phyloP scores from a whole-genome alignment of 2,888 invertebrate species.

The Acronicta psi region DNA sequence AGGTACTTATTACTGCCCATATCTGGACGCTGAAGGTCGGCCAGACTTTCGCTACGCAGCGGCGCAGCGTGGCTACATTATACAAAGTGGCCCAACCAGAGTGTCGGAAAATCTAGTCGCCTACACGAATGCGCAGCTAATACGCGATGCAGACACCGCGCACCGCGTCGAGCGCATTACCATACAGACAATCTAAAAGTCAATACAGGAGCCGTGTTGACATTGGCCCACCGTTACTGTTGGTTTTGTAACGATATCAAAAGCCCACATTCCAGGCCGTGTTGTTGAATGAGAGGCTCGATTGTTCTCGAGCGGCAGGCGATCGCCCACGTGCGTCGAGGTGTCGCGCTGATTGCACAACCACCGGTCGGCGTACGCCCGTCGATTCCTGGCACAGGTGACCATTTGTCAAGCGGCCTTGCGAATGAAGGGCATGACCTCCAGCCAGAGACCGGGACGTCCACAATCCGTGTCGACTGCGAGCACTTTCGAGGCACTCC shows the following conservation, averaged over 20 bases:
- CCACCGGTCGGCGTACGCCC: slow-evolving; percentile 49
- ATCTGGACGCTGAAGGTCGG: slow-evolving; percentile 86
- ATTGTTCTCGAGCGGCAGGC: slow-evolving; percentile 77
- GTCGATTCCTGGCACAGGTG: slow-evolving; percentile 71
- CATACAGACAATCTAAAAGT: slow-evolving; percentile 77
- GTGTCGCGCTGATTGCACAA: slow-evolving; percentile 80
- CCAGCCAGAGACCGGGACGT: slow-evolving; percentile 49
- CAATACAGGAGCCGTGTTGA: slow-evolving; percentile 81
- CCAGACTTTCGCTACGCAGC: slow-evolving; percentile 84
- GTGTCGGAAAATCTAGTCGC: slow-evolving; percentile 83
- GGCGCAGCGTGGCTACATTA: slow-evolving; percentile 70
- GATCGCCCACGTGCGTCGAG: slow-evolving; percentile 72
- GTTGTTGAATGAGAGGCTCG: slow-evolving; percentile 76
- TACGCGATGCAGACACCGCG: slow-evolving; percentile 66
- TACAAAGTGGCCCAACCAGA: slow-evolving; percentile 77
- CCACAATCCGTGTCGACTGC: slow-evolving; percentile 60
- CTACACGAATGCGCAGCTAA: slow-evolving; percentile 75
- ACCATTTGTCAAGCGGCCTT: slow-evolving; percentile 73
- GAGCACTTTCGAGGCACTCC: slow-evolving; percentile 30
- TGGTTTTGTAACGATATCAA: slow-evolving; percentile 85
- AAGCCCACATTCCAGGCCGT: slow-evolving; percentile 82
- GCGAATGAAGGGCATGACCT: slow-evolving; percentile 65
- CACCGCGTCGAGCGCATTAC: slow-evolving; percentile 68
- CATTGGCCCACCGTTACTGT: slow-evolving; percentile 84
- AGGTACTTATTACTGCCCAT: slow-evolving; percentile 80